These are phyloP conservation scores for Ormyrus nitidulus DNA, from an alignment of 2,888 invertebrate species.

Conservation along the genomic window DNA sequence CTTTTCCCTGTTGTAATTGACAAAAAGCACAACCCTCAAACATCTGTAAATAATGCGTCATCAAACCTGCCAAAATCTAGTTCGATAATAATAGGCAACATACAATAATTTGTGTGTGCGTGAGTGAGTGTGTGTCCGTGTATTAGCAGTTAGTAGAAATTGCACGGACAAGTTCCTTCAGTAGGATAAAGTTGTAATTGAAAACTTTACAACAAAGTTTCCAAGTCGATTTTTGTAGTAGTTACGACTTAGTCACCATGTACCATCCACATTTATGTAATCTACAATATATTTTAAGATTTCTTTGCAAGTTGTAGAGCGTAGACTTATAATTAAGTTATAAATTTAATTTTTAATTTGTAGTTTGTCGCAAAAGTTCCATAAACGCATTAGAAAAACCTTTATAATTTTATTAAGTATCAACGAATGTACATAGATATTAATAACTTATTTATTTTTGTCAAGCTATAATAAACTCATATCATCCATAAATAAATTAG, in stretches of 20 bases:
- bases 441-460: slow-evolving; percentile 46
- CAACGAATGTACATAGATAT: slow-evolving; percentile 37
- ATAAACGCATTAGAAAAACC: slow-evolving; percentile 18
- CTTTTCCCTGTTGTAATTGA: slow-evolving; percentile 3
- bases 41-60: slow-evolving; percentile 53
- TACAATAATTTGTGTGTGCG: slow-evolving; percentile 49
- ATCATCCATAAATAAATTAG: slow-evolving; percentile 31
- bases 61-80: slow-evolving; percentile 54
- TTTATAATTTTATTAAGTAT: slow-evolving; percentile 27
- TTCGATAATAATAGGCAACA: slow-evolving; percentile 39
- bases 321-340: slow-evolving; percentile 17
- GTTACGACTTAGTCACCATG: slow-evolving; percentile 24
- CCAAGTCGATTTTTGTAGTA: slow-evolving; percentile 48
- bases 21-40: slow-evolving; percentile 10
- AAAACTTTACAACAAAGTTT: slow-evolving; percentile 54
- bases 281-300: slow-evolving; percentile 15
- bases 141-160: slow-evolving; percentile 58
- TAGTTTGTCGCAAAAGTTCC: not conserved
- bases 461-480: slow-evolving; percentile 32
- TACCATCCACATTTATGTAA: slow-evolving; percentile 39
- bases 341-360: slow-evolving; percentile 12
- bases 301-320: slow-evolving; percentile 26
- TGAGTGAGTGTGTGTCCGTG: slow-evolving; percentile 55
- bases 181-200: slow-evolving; percentile 55
- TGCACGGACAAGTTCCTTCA: slow-evolving; percentile 59